Evolutionary conservation across 2,888 invertebrate species (phyloP), one percentile per base, ranked within the genome.

Genomic region (Sericinus montela): DNA sequence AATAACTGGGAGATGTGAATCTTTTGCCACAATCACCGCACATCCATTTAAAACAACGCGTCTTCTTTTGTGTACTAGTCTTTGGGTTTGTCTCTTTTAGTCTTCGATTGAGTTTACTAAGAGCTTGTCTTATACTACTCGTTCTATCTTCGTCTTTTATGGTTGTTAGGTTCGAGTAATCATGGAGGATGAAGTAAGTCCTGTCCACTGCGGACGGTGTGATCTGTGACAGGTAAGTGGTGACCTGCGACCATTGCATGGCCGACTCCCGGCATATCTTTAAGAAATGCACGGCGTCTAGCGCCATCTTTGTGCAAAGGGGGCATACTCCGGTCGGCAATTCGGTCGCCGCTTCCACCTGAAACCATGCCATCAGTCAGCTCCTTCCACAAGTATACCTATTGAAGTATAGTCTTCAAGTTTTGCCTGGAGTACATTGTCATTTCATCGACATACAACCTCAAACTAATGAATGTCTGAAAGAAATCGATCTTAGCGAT

Each of bases 351-450:
- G 74, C 67, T 61, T 63, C 72, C 62, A 87, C 73, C 86, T 87
- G 86, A 81, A 87, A 87, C 72, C 67, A 84, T 66, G 80, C 60
- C 59, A 71, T 70, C 68, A 66, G 73, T 85, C 81, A 85, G 71
- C 69, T 78, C 69, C 74, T 70, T 71, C 69, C 57, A 66, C 62
- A 41, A 55, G 19, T 11, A 8, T 1, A 25, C 7, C 6, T 25
- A 4, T 8, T 3, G 23, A 23, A 6, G 6, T 3, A 23, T 25
- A 25, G 1, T 25, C 25, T 25, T 25, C 25, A 8, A 25, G 8
- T 8, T 25, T 25, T 25, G 25, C 19, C 3, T 25, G 8, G 25
- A 25, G 25, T 5, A n/a, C n/a, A n/a, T n/a, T n/a, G n/a, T n/a
- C n/a, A n/a, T n/a, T n/a, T n/a, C n/a, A n/a, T n/a, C n/a, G n/a